Conservation (phyloP, 2,797 vertebrate species). For the Hozukius guyotensis region DNA sequence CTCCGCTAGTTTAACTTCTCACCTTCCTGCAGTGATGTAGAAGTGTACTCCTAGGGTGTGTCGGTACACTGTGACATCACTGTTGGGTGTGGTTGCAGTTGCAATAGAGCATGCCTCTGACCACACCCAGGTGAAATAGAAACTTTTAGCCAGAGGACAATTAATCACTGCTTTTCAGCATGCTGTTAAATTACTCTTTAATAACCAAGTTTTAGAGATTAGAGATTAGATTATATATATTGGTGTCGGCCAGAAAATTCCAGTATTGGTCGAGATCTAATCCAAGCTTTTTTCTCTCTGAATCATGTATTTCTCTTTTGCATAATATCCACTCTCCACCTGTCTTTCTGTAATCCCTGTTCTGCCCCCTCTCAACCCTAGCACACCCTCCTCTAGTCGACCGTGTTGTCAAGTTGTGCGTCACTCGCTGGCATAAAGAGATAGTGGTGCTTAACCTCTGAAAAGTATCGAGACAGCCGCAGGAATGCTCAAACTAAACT, state of each 20-base stretch:
- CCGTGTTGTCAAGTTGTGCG: conserved; percentile 15
- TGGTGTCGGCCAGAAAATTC: background rate
- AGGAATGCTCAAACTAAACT: conserved; percentile 62
- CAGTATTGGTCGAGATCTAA: background rate
- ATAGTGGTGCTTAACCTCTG: conserved; percentile 39
- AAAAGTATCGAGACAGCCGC: conserved; percentile 34
- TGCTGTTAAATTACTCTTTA: background rate
- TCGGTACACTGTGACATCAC: background rate
- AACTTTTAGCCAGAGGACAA: background rate
- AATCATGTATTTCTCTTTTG: background rate
- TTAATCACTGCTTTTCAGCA: background rate
- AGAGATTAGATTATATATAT: background rate
- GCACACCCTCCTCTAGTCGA: background rate
- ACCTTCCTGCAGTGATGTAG: background rate
- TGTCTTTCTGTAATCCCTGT: background rate
- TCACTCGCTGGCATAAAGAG: conserved; percentile 37
- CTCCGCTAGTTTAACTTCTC: background rate
- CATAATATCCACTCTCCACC: background rate
- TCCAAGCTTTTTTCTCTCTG: background rate
- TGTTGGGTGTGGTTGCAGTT: no score
- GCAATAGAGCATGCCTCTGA: background rate
- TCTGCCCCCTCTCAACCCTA: background rate
- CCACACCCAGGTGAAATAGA: background rate
- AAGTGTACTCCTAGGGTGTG: background rate
- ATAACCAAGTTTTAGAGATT: no score